Percentiles rank a stretch among this genome's conserved stretches.
Conservation (phyloP, 1,140 invertebrate species). For the Achroia grisella region DNA sequence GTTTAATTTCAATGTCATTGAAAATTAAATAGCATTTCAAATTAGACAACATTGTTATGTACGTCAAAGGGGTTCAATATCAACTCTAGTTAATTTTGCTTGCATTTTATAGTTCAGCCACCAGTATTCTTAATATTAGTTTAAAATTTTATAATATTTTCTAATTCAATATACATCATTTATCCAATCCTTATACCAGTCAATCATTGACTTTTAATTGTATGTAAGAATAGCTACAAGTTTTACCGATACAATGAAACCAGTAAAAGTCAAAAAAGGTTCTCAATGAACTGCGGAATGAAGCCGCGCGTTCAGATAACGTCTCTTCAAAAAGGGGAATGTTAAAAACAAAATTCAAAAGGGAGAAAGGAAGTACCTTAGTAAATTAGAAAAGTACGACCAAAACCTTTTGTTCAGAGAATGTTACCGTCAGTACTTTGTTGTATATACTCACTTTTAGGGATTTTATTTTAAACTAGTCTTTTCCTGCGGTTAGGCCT, state of each 20-base stretch:
- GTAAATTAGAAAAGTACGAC: slow-evolving; percentile 50
- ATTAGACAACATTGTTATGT: slow-evolving; percentile 11
- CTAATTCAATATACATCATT: too few species aligned
- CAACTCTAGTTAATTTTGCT: too few species aligned
- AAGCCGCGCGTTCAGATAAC: slow-evolving; percentile 43
- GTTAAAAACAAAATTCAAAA: slow-evolving; percentile 58
- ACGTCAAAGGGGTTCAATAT: too few species aligned
- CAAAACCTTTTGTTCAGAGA: slow-evolving; percentile 42
- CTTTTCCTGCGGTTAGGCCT: too few species aligned
- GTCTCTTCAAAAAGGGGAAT: slow-evolving; percentile 46
- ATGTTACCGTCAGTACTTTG: slow-evolving; percentile 30
- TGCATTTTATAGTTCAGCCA: too few species aligned
- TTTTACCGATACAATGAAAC: slow-evolving; percentile 24
- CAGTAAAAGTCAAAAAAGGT: slow-evolving; percentile 31
- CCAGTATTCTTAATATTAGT: too few species aligned
- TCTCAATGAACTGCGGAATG: slow-evolving; percentile 45
- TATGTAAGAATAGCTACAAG: too few species aligned
- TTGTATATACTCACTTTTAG: slow-evolving; percentile 22
- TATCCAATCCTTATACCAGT: too few species aligned
- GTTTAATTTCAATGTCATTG: too few species aligned
- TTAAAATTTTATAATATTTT: too few species aligned
- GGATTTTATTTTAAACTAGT: slow-evolving; percentile 1
- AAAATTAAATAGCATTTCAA: slow-evolving; percentile 6
- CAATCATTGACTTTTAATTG: too few species aligned
- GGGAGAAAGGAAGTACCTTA: slow-evolving; percentile 35